A percentile compares a stretch with the other conserved stretches of the same genome.
These are phyloP conservation scores for Piaya cayana DNA, from an alignment of 2,113 vertebrate species.

Conservation along the genomic window DNA sequence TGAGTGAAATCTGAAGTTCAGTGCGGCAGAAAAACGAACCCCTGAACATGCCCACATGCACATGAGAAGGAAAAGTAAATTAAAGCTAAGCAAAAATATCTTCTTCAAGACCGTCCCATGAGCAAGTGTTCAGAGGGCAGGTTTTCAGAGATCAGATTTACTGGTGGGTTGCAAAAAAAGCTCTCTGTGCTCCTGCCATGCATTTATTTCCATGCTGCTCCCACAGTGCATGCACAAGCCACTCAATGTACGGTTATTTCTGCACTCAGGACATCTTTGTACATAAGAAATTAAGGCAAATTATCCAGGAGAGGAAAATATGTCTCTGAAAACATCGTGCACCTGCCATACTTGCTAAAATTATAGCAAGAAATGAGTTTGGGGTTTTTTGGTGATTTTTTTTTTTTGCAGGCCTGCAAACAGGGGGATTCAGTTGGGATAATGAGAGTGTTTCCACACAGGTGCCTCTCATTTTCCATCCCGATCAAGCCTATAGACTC, in stretches of 20 bases:
- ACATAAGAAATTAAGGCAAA: fast-evolving
- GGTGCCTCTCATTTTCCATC: neutral
- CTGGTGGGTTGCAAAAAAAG: neutral
- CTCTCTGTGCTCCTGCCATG: neutral
- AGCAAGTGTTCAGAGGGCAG: neutral
- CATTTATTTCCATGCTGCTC: neutral
- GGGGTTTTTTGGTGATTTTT: too few species aligned
- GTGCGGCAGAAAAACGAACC: neutral
- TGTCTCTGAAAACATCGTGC: fast-evolving
- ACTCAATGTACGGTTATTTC: neutral
- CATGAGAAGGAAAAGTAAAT: neutral
- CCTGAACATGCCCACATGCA: neutral
- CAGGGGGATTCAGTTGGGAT: neutral
- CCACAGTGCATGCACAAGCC: fast-evolving
- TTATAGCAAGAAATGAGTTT: neutral
- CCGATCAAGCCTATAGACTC: neutral
- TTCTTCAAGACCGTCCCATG: neutral
- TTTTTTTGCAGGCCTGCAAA: neutral
- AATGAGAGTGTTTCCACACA: neutral
- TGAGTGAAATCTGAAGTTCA: neutral
- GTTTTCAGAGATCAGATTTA: neutral
- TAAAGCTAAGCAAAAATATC: neutral
- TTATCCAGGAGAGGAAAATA: neutral
- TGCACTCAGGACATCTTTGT: neutral
- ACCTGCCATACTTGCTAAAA: neutral